phyloP scores from a whole-genome alignment of 64 coral and sea anemone genomes.

The Exaiptasia diaphana region DNA sequence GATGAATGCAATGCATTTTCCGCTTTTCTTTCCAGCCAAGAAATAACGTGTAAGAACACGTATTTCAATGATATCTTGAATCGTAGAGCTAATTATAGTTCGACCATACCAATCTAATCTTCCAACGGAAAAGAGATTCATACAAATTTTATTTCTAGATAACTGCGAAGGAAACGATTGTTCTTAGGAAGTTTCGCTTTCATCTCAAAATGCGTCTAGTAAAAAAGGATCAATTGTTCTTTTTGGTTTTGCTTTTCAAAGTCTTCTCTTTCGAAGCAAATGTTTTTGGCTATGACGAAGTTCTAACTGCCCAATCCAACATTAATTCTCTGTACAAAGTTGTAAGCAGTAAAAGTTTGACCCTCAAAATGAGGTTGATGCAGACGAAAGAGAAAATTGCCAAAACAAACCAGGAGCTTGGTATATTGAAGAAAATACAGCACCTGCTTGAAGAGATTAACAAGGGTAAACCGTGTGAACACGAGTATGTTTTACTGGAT shows the following conservation, averaged over 20 bases:
- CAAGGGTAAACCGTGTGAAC: not conserved
- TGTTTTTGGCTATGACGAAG: not conserved
- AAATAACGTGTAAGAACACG: no score
- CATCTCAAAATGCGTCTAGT: no score
- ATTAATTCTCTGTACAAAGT: not conserved
- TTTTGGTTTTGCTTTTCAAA: not conserved
- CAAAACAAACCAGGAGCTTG: not conserved
- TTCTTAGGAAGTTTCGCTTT: no score
- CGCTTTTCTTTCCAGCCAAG: no score
- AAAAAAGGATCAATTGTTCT: not conserved
- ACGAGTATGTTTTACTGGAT: not conserved
- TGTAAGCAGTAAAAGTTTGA: not conserved
- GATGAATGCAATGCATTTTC: no score
- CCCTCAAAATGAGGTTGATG: not conserved
- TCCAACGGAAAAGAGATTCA: not conserved
- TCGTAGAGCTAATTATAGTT: no score
- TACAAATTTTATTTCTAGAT: no score
- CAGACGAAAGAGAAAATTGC: not conserved
- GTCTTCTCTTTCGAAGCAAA: not conserved
- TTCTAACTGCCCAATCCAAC: not conserved
- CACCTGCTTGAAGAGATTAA: constrained; percentile 1
- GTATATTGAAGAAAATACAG: constrained; percentile 2
- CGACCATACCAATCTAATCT: not conserved
- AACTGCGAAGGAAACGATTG: no score
- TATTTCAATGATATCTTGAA: no score